Percentiles rank a stretch among this genome's conserved stretches.
Conservation (phyloP, 2,888 invertebrate species). For the Sminthurinus aureus region DNA sequence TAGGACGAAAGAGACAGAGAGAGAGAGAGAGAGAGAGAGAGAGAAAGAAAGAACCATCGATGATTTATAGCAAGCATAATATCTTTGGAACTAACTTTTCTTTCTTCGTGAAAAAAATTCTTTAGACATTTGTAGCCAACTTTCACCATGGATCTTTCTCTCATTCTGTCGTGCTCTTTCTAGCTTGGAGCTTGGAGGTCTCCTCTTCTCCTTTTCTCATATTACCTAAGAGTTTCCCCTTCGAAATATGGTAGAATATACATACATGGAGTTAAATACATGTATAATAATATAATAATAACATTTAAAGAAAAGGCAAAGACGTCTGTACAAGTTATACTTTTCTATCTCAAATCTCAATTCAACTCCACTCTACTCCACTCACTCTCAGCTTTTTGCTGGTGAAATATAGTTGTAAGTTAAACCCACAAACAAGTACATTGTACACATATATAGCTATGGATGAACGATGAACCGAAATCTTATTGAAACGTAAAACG, state of each 20-base stretch:
- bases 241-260: not conserved
- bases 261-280: not conserved
- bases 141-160: not conserved
- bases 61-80: conserved; percentile 23
- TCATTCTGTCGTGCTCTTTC: not conserved
- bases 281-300: not conserved
- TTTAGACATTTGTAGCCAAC: conserved; percentile 22
- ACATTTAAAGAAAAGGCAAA: not conserved
- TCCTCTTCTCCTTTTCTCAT: not conserved
- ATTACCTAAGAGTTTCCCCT: not conserved
- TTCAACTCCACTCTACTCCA: no score
- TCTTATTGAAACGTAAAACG: not conserved
- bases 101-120: conserved; percentile 8
- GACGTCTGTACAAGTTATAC: not conserved
- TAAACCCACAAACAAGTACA: not conserved
- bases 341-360: not conserved
- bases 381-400: not conserved
- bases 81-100: conserved; percentile 26
- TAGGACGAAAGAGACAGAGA: conserved; percentile 1
- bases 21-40: no score
- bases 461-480: not conserved
- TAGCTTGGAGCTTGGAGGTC: not conserved
- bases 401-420: not conserved
- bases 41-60: not conserved
- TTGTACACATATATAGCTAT: no score